Evolutionary conservation across 2,797 vertebrate genomes (phyloP).

Genomic region (Lepus townsendii): DNA sequence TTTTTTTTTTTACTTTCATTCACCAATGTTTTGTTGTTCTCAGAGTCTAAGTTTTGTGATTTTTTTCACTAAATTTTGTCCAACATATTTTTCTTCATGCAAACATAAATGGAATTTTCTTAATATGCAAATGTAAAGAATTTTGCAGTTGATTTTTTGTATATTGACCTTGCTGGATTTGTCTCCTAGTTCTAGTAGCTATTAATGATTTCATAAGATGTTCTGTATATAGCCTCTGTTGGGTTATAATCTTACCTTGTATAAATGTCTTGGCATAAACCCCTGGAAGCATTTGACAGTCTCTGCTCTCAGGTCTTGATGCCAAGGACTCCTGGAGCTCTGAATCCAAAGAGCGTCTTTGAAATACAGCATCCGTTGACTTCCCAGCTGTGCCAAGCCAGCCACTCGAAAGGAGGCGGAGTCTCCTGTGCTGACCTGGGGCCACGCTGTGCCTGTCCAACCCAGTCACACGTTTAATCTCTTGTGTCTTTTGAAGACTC

Average conservation of each 20-base stretch:
- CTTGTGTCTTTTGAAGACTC: conserved; percentile 50
- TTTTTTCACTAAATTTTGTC: conserved; percentile 37
- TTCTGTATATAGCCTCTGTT: neutral
- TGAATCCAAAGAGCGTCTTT: conserved; percentile 41
- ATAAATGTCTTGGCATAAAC: neutral
- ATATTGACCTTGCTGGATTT: neutral
- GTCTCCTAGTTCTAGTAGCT: neutral
- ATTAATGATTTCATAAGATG: neutral
- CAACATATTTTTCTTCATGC: conserved; percentile 43
- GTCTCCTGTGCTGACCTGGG: neutral
- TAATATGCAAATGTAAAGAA: conserved; percentile 8
- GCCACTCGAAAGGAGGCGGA: neutral
- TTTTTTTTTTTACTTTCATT: conserved; percentile 17
- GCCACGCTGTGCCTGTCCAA: conserved; percentile 29
- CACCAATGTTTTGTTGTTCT: neutral
- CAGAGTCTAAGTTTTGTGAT: neutral
- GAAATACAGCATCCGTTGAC: conserved; percentile 1
- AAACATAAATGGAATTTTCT: neutral
- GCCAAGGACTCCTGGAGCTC: neutral
- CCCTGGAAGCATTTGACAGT: conserved; percentile 12
- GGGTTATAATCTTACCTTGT: conserved; percentile 3
- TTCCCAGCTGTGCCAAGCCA: neutral
- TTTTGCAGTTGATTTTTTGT: neutral
- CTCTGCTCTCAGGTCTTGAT: conserved; percentile 29
- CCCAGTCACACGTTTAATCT: neutral